Evolutionary conservation across 92 coral and sea anemone genomes (phyloP).

Genomic region (Siderastrea siderea): DNA sequence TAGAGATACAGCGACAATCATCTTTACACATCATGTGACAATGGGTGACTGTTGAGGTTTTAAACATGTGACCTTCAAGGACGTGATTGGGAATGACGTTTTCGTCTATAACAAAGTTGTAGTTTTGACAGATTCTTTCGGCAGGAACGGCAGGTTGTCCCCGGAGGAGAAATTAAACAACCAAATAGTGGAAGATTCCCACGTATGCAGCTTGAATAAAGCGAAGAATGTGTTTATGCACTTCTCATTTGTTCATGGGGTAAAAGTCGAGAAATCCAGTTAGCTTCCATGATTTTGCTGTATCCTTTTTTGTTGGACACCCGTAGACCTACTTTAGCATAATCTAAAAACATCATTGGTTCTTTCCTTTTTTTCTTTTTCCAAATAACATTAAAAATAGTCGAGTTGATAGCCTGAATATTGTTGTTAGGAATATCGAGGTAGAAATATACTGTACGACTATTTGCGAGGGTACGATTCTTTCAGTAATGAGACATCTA

Average conservation of each 20-base stretch:
- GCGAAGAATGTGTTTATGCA: too few relatives aligned
- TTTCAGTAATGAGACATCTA: neutral
- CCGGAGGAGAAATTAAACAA: neutral
- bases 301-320: neutral
- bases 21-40: constrained; percentile 23
- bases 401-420: neutral
- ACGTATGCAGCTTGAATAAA: neutral
- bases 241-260: too few relatives aligned
- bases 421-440: neutral
- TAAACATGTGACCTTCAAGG: constrained; percentile 36
- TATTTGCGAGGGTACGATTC: neutral
- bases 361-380: too few relatives aligned
- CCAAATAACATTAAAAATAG: neutral
- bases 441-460: neutral
- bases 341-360: too few relatives aligned
- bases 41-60: neutral
- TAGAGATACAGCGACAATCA: constrained; percentile 26
- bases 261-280: too few relatives aligned
- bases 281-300: too few relatives aligned
- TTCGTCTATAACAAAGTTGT: constrained; percentile 7
- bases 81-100: constrained; percentile 5
- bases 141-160: neutral
- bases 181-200: neutral
- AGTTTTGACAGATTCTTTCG: neutral
- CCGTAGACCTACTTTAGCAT: neutral